A percentile compares a stretch with the other conserved stretches of the same genome.
These are phyloP conservation scores for Chunga burmeisteri DNA, from an alignment of 2,113 vertebrate genomes.

Conservation along the genomic window DNA sequence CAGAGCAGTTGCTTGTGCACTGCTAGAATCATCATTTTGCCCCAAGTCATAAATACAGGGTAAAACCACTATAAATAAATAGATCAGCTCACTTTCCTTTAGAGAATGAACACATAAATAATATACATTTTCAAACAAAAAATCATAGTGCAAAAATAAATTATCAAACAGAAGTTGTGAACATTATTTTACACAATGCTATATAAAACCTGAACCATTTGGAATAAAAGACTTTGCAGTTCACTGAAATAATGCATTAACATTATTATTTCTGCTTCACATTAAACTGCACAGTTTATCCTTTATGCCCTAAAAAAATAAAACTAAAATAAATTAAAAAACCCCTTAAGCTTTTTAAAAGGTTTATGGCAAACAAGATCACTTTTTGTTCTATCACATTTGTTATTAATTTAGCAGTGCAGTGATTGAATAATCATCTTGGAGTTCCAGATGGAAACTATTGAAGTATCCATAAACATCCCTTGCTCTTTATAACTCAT, in stretches of 20 bases:
- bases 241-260: conserved; percentile 67
- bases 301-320: conserved; percentile 60
- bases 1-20: conserved; percentile 33
- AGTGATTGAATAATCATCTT: conserved; percentile 65
- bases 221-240: conserved; percentile 67
- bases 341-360: conserved; percentile 39
- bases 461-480: conserved; percentile 61
- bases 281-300: conserved; percentile 68
- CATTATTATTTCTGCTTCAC: conserved; percentile 68
- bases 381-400: conserved; percentile 64
- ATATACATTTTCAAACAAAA: conserved; percentile 63
- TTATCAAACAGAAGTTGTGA: conserved; percentile 72
- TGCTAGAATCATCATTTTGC: conserved; percentile 30
- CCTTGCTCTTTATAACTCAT: conserved; percentile 44
- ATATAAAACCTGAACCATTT: conserved; percentile 75
- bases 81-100: conserved; percentile 62
- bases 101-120: conserved; percentile 69
- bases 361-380: conserved; percentile 63
- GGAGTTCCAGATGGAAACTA: conserved; percentile 46
- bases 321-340: conserved; percentile 64
- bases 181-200: conserved; percentile 71
- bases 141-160: conserved; percentile 79
- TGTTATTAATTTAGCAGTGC: conserved; percentile 65
- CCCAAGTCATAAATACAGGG: conserved; percentile 47
- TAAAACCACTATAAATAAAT: conserved; percentile 71